These are phyloP conservation scores for Carapus acus DNA, from an alignment of 2,797 vertebrate genomes.

Conservation along the genomic window DNA sequence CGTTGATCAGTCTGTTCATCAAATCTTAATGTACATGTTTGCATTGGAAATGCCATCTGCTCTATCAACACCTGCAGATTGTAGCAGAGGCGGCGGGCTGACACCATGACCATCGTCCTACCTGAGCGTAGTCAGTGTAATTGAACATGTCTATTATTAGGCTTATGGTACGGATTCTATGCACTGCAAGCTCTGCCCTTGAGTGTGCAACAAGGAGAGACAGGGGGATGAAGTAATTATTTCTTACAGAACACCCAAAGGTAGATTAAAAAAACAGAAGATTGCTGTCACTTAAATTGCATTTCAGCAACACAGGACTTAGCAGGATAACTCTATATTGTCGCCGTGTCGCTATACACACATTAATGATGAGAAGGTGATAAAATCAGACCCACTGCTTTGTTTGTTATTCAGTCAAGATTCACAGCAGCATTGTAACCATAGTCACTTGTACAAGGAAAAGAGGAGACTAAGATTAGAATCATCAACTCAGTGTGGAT, in stretches of 20 bases:
- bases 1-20: too few species aligned
- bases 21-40: too few species aligned
- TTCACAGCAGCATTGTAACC: slow-evolving; percentile 23
- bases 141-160: slow-evolving; percentile 54
- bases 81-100: slow-evolving; percentile 32
- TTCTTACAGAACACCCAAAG: slow-evolving; percentile 28
- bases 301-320: slow-evolving; percentile 54
- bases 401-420: slow-evolving; percentile 35
- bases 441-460: slow-evolving; percentile 13
- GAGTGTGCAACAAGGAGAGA: slow-evolving; percentile 28
- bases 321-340: slow-evolving; percentile 60
- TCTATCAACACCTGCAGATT: neutral
- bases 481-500: slow-evolving; percentile 24
- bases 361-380: slow-evolving; percentile 58
- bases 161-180: slow-evolving; percentile 33
- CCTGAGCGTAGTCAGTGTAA: slow-evolving; percentile 39
- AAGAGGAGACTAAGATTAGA: slow-evolving; percentile 33
- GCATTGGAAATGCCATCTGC: too few species aligned
- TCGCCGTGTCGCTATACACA: slow-evolving; percentile 47
- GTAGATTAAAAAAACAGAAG: slow-evolving; percentile 31
- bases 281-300: slow-evolving; percentile 55
- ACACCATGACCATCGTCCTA: slow-evolving; percentile 38
- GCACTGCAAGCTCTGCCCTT: slow-evolving; percentile 18
- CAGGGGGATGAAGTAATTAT: slow-evolving; percentile 38
- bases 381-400: slow-evolving; percentile 49